phyloP scores from a whole-genome alignment of 2,797 vertebrate species.

The Falco peregrinus region DNA sequence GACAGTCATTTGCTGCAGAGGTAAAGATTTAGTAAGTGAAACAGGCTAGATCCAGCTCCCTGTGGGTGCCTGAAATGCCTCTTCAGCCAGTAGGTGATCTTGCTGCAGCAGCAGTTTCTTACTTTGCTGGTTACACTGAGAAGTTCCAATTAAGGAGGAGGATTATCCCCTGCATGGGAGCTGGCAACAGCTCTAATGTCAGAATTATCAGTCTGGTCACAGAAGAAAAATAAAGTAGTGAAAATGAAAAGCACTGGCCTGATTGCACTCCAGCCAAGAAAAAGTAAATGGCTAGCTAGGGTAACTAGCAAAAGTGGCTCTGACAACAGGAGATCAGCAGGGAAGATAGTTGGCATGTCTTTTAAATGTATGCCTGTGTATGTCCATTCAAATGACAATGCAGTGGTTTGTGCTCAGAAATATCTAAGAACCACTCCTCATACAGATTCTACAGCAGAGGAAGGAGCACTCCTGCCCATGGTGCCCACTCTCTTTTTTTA shows the following conservation, averaged over 20 bases:
- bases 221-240: background rate
- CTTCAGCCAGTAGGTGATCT: constrained; percentile 9
- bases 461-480: background rate
- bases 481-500: background rate
- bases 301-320: background rate
- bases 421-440: background rate
- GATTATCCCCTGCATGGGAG: constrained; percentile 16
- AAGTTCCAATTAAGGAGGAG: constrained; percentile 1
- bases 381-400: background rate
- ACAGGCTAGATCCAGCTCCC: constrained; percentile 1
- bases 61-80: constrained; percentile 2
- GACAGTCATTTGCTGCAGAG: background rate
- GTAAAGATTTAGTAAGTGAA: constrained; percentile 9
- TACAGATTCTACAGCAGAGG: background rate
- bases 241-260: background rate
- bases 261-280: background rate
- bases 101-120: background rate
- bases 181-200: background rate
- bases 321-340: background rate
- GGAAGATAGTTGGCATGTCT: background rate
- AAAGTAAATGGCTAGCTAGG: background rate
- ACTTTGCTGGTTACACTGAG: background rate
- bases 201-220: background rate
- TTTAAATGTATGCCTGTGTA: background rate
- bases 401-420: background rate